These are phyloP conservation scores for Euzetes globulus DNA, from an alignment of 2,888 invertebrate species.

Conservation along the genomic window DNA sequence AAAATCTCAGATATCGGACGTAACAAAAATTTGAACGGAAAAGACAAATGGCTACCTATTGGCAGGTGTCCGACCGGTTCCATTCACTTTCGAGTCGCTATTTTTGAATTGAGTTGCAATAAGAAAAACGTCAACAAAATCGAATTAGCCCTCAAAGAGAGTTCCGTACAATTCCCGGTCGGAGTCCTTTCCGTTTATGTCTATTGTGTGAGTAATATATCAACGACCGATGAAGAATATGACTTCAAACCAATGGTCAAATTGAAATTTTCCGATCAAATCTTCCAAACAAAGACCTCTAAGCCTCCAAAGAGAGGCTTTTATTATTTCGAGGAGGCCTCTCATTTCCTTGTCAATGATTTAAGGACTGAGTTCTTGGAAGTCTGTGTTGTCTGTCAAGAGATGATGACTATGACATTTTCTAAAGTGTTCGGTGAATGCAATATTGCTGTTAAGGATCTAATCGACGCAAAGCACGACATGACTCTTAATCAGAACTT, in stretches of 20 bases:
- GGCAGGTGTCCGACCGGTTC: slow-evolving; percentile 7
- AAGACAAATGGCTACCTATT: slow-evolving; percentile 31
- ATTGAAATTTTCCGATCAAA: background rate
- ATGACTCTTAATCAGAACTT: slow-evolving; percentile 8
- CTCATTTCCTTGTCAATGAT: background rate
- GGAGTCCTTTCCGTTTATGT: slow-evolving; percentile 7
- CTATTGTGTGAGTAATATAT: background rate
- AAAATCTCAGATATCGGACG: background rate
- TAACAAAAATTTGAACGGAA: slow-evolving; percentile 26
- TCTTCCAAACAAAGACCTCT: background rate
- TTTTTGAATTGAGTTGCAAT: slow-evolving; percentile 1
- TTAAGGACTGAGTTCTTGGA: background rate
- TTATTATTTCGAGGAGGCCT: slow-evolving; percentile 12
- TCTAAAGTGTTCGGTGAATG: background rate
- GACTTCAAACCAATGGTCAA: slow-evolving; percentile 6
- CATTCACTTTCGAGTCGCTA: slow-evolving; percentile 22
- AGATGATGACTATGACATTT: background rate
- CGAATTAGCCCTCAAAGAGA: background rate
- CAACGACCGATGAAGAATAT: background rate
- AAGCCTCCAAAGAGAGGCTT: background rate
- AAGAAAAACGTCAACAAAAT: slow-evolving; percentile 1
- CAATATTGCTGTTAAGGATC: background rate
- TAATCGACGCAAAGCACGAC: background rate
- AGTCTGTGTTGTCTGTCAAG: slow-evolving; percentile 5
- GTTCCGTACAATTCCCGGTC: background rate